Percentiles rank a stretch among this genome's conserved stretches.
phyloP scores from a whole-genome alignment of 2,113 vertebrate genomes.

The Mola mola region DNA sequence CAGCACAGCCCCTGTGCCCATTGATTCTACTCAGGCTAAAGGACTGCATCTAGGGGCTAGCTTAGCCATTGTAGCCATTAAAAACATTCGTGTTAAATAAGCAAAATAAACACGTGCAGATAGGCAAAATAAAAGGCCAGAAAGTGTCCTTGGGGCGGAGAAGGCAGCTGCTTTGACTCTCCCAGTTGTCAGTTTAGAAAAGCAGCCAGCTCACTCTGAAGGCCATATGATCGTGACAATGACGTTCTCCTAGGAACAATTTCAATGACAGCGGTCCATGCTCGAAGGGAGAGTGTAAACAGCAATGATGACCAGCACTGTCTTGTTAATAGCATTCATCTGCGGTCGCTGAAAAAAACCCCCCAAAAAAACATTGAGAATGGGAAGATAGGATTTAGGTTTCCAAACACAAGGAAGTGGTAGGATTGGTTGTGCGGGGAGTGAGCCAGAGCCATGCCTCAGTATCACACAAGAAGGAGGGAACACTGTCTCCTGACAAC shows the following conservation, averaged over 20 bases:
- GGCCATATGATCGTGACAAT: constrained; percentile 44
- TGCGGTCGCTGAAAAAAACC: constrained; percentile 31
- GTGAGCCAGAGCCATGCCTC: constrained; percentile 42
- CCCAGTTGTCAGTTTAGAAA: constrained; percentile 39
- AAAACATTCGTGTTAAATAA: too few relatives aligned
- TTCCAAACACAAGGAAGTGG: too few relatives aligned
- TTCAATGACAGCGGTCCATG: constrained; percentile 69
- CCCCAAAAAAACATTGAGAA: too few relatives aligned
- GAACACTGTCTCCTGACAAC: constrained; percentile 55
- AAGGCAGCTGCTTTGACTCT: constrained; percentile 36
- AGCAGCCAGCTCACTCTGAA: constrained; percentile 20
- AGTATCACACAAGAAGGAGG: constrained; percentile 65
- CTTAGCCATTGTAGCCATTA: too few relatives aligned
- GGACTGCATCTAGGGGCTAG: too few relatives aligned
- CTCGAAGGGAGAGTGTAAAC: constrained; percentile 45
- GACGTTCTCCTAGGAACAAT: constrained; percentile 59
- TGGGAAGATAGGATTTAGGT: too few relatives aligned
- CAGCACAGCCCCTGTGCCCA: constrained; percentile 65
- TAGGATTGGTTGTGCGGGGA: not conserved
- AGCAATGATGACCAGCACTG: constrained; percentile 26
- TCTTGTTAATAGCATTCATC: constrained; percentile 51
- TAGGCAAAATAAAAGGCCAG: not conserved
- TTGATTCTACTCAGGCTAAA: constrained; percentile 56
- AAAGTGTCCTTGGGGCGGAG: constrained; percentile 20
- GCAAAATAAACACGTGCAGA: not conserved